Conservation (phyloP, 2,797 vertebrate species). For the Coracias cyanogaster region DNA sequence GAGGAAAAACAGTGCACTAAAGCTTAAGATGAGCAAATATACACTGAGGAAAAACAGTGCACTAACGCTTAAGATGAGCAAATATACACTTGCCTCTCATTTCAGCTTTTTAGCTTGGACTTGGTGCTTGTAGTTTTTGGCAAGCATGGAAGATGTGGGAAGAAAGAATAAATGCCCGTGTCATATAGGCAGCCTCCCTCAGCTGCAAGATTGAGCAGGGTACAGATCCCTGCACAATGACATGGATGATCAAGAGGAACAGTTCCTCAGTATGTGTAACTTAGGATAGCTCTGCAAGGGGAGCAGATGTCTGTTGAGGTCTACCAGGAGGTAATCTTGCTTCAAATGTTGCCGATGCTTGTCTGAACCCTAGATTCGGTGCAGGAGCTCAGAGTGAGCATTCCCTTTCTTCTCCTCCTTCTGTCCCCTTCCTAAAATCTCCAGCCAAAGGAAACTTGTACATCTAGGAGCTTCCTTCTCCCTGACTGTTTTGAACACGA, state of each 20-base stretch:
- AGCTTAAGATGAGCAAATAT: not conserved
- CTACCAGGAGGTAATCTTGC: not conserved
- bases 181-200: fast-evolving
- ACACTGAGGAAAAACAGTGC: not conserved
- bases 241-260: not conserved
- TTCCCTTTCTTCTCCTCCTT: not conserved
- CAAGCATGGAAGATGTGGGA: not conserved
- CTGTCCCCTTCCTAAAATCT: not conserved
- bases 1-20: not conserved
- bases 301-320: not conserved
- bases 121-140: not conserved
- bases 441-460: not conserved
- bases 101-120: not conserved
- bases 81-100: not conserved
- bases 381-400: not conserved
- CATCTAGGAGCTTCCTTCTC: not conserved
- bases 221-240: no score
- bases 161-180: not conserved
- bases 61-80: not conserved
- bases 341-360: not conserved
- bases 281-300: not conserved
- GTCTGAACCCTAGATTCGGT: not conserved
- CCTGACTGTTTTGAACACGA: not conserved
- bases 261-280: not conserved
- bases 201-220: not conserved